Evolutionary conservation across 2,113 vertebrate species (phyloP).

Genomic region (Gallinago paraguaiae): DNA sequence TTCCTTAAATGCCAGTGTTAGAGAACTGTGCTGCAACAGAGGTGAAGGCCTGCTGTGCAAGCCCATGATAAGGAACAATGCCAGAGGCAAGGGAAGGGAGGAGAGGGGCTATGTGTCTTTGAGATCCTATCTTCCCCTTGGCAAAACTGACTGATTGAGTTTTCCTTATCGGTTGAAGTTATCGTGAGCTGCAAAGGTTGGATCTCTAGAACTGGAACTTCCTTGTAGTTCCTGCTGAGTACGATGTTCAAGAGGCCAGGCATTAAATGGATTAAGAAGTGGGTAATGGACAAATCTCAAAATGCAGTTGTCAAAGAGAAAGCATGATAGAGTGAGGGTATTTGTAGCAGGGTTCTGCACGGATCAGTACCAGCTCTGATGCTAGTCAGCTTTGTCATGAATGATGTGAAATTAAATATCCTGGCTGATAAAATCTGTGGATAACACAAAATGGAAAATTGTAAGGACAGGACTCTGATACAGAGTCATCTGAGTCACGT

Average conservation of each 20-base stretch:
- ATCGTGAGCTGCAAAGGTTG: slow-evolving; percentile 9
- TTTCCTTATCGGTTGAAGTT: slow-evolving; percentile 40
- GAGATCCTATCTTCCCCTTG: slow-evolving; percentile 21
- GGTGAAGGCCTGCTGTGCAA: neutral
- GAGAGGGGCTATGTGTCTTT: neutral
- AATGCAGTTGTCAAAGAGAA: slow-evolving; percentile 51
- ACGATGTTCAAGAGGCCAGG: neutral
- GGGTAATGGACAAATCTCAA: slow-evolving; percentile 45
- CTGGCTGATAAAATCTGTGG: slow-evolving; percentile 33
- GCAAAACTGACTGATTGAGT: slow-evolving; percentile 37
- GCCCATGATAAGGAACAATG: neutral
- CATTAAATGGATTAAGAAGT: slow-evolving; percentile 53
- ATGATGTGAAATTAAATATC: slow-evolving; percentile 57
- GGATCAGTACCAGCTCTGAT: slow-evolving; percentile 2
- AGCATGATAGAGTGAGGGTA: slow-evolving; percentile 6
- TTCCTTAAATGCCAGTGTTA: neutral
- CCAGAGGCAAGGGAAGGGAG: neutral
- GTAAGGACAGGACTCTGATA: slow-evolving; percentile 29
- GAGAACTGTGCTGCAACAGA: neutral
- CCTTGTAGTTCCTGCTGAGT: slow-evolving; percentile 45
- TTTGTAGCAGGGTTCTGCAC: neutral
- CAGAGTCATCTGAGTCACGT: slow-evolving; percentile 1
- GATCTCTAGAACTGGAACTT: slow-evolving; percentile 34
- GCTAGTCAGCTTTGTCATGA: slow-evolving; percentile 42
- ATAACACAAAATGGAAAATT: slow-evolving; percentile 54